Conservation (phyloP, 2,113 vertebrate species). For the Rhinoderma darwinii region DNA sequence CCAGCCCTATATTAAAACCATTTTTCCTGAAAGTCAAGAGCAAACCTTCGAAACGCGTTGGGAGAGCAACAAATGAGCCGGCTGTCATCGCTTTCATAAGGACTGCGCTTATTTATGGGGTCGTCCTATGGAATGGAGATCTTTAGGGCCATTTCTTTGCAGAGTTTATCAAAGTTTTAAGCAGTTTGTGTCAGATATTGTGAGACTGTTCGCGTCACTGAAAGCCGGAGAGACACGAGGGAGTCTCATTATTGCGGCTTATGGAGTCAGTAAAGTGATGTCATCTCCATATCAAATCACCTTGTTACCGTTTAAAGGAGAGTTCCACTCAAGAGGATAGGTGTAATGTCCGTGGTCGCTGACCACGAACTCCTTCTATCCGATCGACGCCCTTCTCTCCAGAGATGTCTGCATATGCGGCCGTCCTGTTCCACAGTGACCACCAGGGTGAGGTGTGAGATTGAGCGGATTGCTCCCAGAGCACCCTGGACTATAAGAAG, state of each 20-base stretch:
- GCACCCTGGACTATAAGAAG: too few species aligned
- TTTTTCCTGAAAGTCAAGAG: slow-evolving; percentile 6
- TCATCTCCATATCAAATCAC: background rate
- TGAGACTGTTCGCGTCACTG: background rate
- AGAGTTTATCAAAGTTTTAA: background rate
- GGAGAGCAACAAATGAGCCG: background rate
- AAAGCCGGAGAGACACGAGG: background rate
- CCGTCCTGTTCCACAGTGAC: too few species aligned
- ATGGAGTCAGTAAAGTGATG: background rate
- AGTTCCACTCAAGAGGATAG: too few species aligned
- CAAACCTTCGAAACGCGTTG: background rate
- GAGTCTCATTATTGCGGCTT: background rate
- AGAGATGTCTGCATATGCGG: too few species aligned
- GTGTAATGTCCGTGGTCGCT: too few species aligned
- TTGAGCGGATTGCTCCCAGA: too few species aligned
- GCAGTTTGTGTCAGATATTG: background rate
- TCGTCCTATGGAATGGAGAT: background rate
- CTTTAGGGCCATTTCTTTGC: background rate
- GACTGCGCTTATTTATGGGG: background rate
- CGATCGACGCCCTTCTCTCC: too few species aligned
- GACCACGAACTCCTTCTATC: too few species aligned
- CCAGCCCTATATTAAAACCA: slow-evolving; percentile 23
- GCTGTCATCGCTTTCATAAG: background rate
- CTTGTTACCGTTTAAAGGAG: too few species aligned
- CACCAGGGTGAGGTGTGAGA: too few species aligned